Conservation (phyloP, 2,113 vertebrate genomes). For the Casuarius casuarius region DNA sequence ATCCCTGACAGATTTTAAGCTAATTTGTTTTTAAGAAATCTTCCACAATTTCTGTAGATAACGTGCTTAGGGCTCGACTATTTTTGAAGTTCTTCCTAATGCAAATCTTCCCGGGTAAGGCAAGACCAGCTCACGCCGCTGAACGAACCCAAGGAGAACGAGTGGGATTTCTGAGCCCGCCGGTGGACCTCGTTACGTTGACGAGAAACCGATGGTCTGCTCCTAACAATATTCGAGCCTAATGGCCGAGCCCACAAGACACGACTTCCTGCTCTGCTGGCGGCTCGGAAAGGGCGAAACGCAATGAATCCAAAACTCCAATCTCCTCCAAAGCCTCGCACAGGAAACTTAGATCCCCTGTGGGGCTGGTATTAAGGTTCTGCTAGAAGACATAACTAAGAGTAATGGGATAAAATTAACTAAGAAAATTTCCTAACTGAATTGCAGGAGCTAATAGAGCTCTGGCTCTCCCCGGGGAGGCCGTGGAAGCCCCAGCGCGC, state of each 20-base stretch:
- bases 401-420: constrained; percentile 73
- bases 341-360: constrained; percentile 67
- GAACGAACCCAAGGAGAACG: neutral
- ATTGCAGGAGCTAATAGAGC: constrained; percentile 71
- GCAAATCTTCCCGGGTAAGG: neutral
- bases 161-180: neutral
- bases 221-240: constrained; percentile 6
- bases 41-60: neutral
- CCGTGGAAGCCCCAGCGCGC: constrained; percentile 45
- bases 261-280: constrained; percentile 66
- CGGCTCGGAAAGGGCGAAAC: constrained; percentile 44
- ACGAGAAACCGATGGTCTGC: constrained; percentile 52
- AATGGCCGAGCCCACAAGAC: constrained; percentile 54
- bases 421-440: constrained; percentile 72
- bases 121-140: accelerated
- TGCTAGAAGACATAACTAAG: constrained; percentile 68
- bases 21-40: neutral
- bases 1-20: neutral
- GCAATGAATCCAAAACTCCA: constrained; percentile 60
- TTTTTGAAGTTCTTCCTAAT: neutral
- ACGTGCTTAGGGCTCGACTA: neutral
- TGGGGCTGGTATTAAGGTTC: constrained; percentile 58
- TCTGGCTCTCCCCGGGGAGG: constrained; percentile 58
- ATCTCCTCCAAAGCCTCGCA: constrained; percentile 61
- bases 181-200: neutral